Evolutionary conservation across 2,113 vertebrate genomes (phyloP), one percentile per base, ranked within the genome.

Genomic region (Microcebus griseorufus): DNA sequence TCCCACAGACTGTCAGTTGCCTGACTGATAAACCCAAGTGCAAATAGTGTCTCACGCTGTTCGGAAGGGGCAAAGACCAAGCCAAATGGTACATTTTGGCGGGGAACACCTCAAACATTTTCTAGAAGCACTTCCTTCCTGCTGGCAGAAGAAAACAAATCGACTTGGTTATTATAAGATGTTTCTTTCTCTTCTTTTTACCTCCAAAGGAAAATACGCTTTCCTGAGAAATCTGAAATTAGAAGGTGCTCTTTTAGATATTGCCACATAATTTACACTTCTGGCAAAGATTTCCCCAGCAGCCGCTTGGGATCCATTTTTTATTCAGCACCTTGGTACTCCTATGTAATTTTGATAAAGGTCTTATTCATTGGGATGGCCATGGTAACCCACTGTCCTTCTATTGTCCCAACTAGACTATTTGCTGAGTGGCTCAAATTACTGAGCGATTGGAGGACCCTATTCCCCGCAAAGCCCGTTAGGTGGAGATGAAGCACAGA

Each of bases 241-340:
- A 93, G 83, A 97, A 95, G 53, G 4, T 96, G 45, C 60, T 95
- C 96, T 96, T 98, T 98, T 98, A 98, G 98, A 98, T 98, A 98
- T 98, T 98, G 98, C 98, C 98, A 98, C 60, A 89, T 98, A 97
- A 98, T 98, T 98, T 98, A 98, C 96, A 98, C 97, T 98, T 98
- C 96, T 98, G 98, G 98, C 98, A 97, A 97, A 95, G 97, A 97
- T 92, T 97, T 93, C 97, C 87, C 96, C 96, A 96, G 86, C 72
- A 96, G 94, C 94, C 97, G 96, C 96, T 98, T 96, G 96, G 95
- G 95, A 97, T 95, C 90, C 79, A 27, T 97, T 97, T 97, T 97
- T 97, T 97, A 94, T 95, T 95, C 95, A 94, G 95, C 79, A 93
- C 91, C 90, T 84, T 97, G 98, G 98, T 96, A 81, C 88, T 18